A percentile compares a stretch with the other conserved stretches of the same genome.
phyloP scores from a whole-genome alignment of 1,140 invertebrate species.

The Gryon sp. region DNA sequence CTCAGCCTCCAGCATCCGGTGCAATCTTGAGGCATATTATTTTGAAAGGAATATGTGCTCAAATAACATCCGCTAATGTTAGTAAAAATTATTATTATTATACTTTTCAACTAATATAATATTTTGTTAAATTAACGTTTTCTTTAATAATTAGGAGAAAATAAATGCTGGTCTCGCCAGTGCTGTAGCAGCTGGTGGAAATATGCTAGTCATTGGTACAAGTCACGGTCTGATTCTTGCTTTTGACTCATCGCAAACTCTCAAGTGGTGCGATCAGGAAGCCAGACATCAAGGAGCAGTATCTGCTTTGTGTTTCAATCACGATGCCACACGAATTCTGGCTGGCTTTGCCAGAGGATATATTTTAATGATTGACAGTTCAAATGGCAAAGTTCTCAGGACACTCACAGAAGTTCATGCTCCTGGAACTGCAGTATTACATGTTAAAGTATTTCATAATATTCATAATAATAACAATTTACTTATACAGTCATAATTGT shows the following conservation, averaged over 20 bases:
- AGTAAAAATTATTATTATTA: slow-evolving; percentile 64
- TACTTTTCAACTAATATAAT: not conserved
- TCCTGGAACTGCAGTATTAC: slow-evolving; percentile 91
- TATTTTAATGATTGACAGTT: slow-evolving; percentile 90
- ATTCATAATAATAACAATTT: not conserved
- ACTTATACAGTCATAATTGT: too few species aligned
- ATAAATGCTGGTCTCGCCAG: slow-evolving; percentile 94
- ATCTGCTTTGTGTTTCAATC: slow-evolving; percentile 92
- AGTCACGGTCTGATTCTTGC: slow-evolving; percentile 94
- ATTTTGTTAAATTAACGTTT: not conserved
- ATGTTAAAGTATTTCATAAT: slow-evolving; percentile 85
- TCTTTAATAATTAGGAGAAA: slow-evolving; percentile 83
- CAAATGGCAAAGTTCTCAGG: slow-evolving; percentile 87
- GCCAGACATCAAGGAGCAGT: slow-evolving; percentile 88
- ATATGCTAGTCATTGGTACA: slow-evolving; percentile 93
- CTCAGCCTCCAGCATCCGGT: slow-evolving; percentile 81
- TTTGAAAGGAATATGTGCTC: slow-evolving; percentile 91
- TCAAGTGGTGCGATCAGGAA: slow-evolving; percentile 92
- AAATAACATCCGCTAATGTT: slow-evolving; percentile 89
- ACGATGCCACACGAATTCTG: slow-evolving; percentile 90
- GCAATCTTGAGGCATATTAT: slow-evolving; percentile 90
- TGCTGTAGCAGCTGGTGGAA: slow-evolving; percentile 87
- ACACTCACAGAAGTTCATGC: slow-evolving; percentile 92
- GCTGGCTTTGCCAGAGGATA: slow-evolving; percentile 93
- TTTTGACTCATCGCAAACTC: slow-evolving; percentile 91